Conservation (phyloP, 2,888 invertebrate species). For the Periphyllus acericola region DNA sequence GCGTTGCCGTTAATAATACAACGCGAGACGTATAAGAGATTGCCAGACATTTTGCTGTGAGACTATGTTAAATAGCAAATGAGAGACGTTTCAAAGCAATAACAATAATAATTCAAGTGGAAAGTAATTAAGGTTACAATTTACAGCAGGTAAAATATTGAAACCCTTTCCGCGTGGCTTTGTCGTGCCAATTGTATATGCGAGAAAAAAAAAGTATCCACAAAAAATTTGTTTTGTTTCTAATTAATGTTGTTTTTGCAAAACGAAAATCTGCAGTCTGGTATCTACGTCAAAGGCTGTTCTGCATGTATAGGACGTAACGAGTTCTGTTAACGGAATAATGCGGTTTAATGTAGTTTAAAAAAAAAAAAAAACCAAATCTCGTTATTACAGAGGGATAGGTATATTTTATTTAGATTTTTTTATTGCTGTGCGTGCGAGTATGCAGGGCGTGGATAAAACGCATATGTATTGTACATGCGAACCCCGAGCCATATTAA, state of each 20-base stretch:
- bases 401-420: not conserved
- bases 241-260: not conserved
- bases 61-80: not conserved
- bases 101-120: not conserved
- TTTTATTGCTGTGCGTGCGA: not conserved
- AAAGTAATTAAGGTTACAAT: conserved; percentile 7
- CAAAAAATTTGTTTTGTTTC: not conserved
- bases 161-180: not conserved
- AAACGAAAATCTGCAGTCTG: not conserved
- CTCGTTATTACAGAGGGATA: not conserved
- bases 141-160: conserved; percentile 1
- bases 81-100: not conserved
- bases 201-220: not conserved
- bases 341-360: not conserved
- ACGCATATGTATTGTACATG: not conserved
- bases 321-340: not conserved
- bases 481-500: not conserved
- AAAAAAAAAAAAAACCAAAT: not conserved
- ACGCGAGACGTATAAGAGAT: not conserved
- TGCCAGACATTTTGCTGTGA: not conserved
- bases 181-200: not conserved
- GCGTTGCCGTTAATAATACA: conserved; percentile 2
- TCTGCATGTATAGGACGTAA: not conserved
- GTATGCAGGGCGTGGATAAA: not conserved
- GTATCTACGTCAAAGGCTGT: not conserved